Evolutionary conservation across 2,113 vertebrate genomes (phyloP).

Genomic region (Riparia riparia): DNA sequence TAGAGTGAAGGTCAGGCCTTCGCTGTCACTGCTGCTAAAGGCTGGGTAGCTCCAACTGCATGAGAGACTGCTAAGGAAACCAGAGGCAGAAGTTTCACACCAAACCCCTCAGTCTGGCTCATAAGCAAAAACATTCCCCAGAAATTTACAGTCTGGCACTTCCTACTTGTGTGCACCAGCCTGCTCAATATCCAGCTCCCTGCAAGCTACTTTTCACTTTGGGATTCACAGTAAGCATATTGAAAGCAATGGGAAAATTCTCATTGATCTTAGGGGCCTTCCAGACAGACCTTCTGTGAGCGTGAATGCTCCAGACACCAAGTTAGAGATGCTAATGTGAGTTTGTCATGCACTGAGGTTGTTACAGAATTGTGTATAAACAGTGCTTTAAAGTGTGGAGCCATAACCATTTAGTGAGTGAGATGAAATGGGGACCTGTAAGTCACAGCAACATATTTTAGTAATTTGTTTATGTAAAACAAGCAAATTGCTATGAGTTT

Average conservation of each 20-base stretch:
- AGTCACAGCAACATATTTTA: conserved; percentile 61
- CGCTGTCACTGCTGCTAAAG: neutral
- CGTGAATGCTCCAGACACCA: conserved; percentile 25
- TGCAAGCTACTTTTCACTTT: neutral
- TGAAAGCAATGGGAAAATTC: conserved; percentile 27
- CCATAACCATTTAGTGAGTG: neutral
- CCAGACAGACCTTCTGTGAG: conserved; percentile 52
- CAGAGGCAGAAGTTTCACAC: conserved; percentile 26
- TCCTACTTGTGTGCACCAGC: conserved; percentile 15
- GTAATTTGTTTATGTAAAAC: conserved; percentile 40
- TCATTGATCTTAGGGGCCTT: neutral
- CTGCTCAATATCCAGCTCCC: conserved; percentile 12
- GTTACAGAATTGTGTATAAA: conserved; percentile 27
- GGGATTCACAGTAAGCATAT: conserved; percentile 39
- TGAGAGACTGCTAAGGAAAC: neutral
- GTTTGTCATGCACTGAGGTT: neutral
- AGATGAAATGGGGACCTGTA: conserved; percentile 31
- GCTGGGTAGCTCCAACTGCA: neutral
- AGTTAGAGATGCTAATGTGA: neutral
- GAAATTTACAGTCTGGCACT: conserved; percentile 53
- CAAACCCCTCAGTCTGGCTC: conserved; percentile 34
- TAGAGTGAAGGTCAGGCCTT: neutral
- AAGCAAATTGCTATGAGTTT: conserved; percentile 28
- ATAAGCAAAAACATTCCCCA: conserved; percentile 15
- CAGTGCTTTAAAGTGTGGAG: conserved; percentile 35